Base-by-base conservation (phyloP, 92 coral and sea anemone species). In the Zoanthus sansibaricus region DNA sequence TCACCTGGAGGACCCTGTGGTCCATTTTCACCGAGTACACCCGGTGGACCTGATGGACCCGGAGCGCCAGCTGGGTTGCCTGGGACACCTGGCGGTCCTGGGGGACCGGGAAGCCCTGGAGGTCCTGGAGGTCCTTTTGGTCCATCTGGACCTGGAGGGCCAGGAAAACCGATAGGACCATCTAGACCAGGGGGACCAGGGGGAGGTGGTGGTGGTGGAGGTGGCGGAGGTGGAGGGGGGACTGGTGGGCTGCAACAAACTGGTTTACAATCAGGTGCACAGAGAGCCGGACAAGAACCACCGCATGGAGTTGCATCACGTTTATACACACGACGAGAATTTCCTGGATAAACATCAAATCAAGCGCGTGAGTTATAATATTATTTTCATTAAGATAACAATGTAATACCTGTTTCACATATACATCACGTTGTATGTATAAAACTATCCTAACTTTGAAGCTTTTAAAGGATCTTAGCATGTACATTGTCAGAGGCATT, bases 101-200 rank as follows among this genome's bases (percentile, higher is more conserved):
- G 92, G 10, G 78, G 76, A 55, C 98, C 98, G 11, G 91, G 94
- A 6, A 94, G 92, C 32, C 98, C 98, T 12, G 95, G 93, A 64
- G 92, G 91, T 75, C 98, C 98, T 31, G 88, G 93, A 42, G 93
- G 88, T 77, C 98, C 98, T 5, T 86, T 68, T 16, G 85, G 78
- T 74, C 98, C 98, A 58, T 91, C 89, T 77, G 91, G 90, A 42
- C 98, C 98, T 31, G 89, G 89, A 25, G 91, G 74, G 30, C 98
- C 98, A n/a, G 93, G 93, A 62, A 87, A 87, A 20, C 98, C 98
- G 1, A 90, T 78, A 72, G 89, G 89, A 45, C 97, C 95, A 12
- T 91, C 46, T 44, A 89, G 86, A 56, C 96, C 96, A 16, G 94
- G 94, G 21, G 91, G 94, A 59, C 98, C 98, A 12, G 96, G 96